Evolutionary conservation across 2,888 invertebrate genomes (phyloP).

Genomic region (Philopedon plagiatum): DNA sequence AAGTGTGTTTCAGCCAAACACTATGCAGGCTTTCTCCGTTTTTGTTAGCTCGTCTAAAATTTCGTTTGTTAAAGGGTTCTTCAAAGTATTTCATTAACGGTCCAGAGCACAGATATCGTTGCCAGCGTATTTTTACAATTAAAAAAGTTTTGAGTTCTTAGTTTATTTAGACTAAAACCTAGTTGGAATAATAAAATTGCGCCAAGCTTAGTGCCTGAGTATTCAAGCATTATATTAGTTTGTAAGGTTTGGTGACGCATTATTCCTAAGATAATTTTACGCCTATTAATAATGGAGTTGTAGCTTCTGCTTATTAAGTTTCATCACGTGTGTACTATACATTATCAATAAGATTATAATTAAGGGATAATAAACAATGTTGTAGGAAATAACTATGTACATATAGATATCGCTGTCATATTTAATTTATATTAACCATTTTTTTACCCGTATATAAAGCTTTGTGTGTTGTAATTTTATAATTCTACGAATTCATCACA

Average conservation of each 20-base stretch:
- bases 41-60: constrained; percentile 13
- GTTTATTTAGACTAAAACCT: not conserved
- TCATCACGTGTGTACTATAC: too few relatives aligned
- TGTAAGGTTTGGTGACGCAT: not conserved
- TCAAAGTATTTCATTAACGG: constrained; percentile 1
- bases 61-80: constrained; percentile 8
- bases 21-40: not conserved
- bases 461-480: too few relatives aligned
- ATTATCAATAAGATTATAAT: too few relatives aligned
- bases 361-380: too few relatives aligned
- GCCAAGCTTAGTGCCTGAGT: not conserved
- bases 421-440: too few relatives aligned
- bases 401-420: too few relatives aligned
- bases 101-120: not conserved
- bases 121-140: constrained; percentile 1
- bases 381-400: too few relatives aligned
- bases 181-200: not conserved
- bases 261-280: too few relatives aligned
- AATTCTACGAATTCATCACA: too few relatives aligned
- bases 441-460: too few relatives aligned
- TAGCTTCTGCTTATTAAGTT: too few relatives aligned
- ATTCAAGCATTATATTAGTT: not conserved
- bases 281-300: too few relatives aligned
- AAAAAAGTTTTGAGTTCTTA: not conserved
- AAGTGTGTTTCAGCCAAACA: not conserved